Base-by-base conservation (phyloP, 1,140 invertebrate species). In the Cryptotermes secundus region DNA sequence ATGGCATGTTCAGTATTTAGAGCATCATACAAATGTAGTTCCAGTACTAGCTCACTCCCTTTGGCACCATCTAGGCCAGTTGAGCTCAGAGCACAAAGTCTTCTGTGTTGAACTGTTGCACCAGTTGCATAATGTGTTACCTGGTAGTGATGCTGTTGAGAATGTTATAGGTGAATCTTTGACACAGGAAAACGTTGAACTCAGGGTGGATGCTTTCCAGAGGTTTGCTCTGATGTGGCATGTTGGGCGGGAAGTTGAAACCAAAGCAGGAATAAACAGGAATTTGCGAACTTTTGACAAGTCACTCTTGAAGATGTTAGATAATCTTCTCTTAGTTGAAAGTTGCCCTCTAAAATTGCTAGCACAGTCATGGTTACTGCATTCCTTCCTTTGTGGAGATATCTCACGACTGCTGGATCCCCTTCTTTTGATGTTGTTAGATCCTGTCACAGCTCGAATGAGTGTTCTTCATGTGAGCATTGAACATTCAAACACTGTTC, bases 401-500 rank as follows among this genome's bases (percentile, higher is more conserved):
- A 92, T 97, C 83, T 92, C 93, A 12, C 90, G 96, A 1, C 91
- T 98, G 36, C 91, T 98, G 12, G 96, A 96, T 87, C 96, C 97
- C 1, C 89, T 97, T 14, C 90, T 97, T 65, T 91, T 93, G 65
- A 95, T 97, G 88, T 89, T 98, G 3, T 90, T 98, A 2, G 94
- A 96, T 86, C 93, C 96, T 22, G 95, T 94, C 80, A 97, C 97
- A 0, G 95, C 96, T 83, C 92, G 97, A 38, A 93, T 98, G 85
- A 96, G 96, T 81, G 95, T 98, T 6, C 93, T 96, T 19, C 96
- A 97, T 88, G 94, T 97, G 1, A 95, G 94, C 88, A 94, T 97
- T 82, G 91, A 95, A 72, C 92, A 94, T 85, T 92, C 92, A n/a
- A 93, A 93, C 84, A 91, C 90, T 12, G 84, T 89, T 26, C 83